Evolutionary conservation across 92 coral and sea anemone genomes (phyloP).

Genomic region (Umimayanthus chanpuru): DNA sequence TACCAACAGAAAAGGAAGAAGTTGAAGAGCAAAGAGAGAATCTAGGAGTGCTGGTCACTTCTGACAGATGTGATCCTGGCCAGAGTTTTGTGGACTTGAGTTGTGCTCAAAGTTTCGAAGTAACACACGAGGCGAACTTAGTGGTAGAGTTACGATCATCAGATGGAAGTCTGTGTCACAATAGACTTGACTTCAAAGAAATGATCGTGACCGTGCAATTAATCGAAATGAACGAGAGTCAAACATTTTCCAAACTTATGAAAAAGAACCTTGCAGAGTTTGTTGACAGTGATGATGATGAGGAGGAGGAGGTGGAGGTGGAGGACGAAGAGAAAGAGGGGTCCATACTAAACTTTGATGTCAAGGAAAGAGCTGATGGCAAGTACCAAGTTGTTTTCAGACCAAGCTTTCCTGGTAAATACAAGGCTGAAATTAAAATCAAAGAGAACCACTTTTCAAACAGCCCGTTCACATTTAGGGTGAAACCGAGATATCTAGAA

Average conservation of each 20-base stretch:
- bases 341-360: not conserved
- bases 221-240: not conserved
- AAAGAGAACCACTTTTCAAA: not conserved
- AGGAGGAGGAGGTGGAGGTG: not conserved
- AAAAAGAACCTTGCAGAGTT: too few relatives aligned
- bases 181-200: not conserved
- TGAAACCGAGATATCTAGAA: not conserved
- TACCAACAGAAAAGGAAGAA: not conserved
- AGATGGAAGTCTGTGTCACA: not conserved
- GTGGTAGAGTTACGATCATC: conserved; percentile 4
- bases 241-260: too few relatives aligned
- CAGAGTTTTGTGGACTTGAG: not conserved
- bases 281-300: too few relatives aligned
- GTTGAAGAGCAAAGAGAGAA: not conserved
- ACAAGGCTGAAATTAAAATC: not conserved
- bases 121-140: not conserved
- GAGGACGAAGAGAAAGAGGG: not conserved
- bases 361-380: not conserved
- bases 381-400: not conserved
- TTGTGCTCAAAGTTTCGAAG: not conserved
- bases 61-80: not conserved
- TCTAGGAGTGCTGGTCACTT: not conserved
- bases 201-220: not conserved
- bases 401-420: not conserved
- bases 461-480: not conserved